Evolutionary conservation across 1,140 invertebrate species (phyloP), one percentile per base, ranked within the genome.

Genomic region (Rhopalosiphum maidis): DNA sequence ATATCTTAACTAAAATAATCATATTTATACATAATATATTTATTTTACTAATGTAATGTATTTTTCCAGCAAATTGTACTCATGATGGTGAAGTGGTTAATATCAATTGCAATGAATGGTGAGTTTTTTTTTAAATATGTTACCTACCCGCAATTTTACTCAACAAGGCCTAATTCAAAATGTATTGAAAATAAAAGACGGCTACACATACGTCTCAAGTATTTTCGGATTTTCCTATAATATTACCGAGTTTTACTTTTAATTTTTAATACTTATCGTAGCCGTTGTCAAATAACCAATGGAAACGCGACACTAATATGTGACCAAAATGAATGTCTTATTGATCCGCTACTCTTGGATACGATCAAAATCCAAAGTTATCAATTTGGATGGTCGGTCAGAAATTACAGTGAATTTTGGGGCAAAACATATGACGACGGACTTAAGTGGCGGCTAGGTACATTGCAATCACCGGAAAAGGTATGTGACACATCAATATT

Each of bases 321-420:
- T 95, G 97, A 97, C 86, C 94, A 95, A 1, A 96, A 98, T 94
- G 94, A 95, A 2, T 99, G 98, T 94, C 94, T 99, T 1, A 96
- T 98, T n/a, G 97, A 97, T 93, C 95, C 96, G 3, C 96, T 96
- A 1, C 95, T 98, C 2, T 95, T 98, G 6, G 94, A 96, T 0
- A 95, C 95, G 6, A 96, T 99, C n/a, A 98, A 98, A 95, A 94
- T 95, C 25, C 95, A 96, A n/a, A 94, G 95, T 22, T 94, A 94
- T 15, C 94, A 95, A 0, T 94, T 94, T 89, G 96, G 96, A 21
- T 99, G 98, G 98, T 95, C 95, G 51, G 97, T 98, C 0, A 95
- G 95, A 30, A 99, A 98, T 95, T 97, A 99, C 94, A 96, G 97
- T 0, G 95, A 97, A 94, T 98, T 99, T 95, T 98, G 97, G 97